Conservation (phyloP, 2,113 vertebrate species). For the Scatophagus argus region DNA sequence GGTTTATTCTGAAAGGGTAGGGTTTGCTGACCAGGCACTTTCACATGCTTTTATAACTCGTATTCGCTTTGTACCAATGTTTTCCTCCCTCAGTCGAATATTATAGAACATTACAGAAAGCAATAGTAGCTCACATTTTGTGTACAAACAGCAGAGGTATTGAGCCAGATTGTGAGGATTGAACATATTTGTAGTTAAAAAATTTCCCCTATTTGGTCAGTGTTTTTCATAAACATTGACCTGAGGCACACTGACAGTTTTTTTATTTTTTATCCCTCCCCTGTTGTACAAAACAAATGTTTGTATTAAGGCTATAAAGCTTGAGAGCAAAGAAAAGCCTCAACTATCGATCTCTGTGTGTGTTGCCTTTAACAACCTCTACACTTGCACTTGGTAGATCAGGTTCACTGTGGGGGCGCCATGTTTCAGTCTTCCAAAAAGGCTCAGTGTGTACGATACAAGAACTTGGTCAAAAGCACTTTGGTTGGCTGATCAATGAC, state of each 20-base stretch:
- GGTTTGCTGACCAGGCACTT: not conserved
- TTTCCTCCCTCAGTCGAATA: not conserved
- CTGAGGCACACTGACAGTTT: not conserved
- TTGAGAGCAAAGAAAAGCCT: not conserved
- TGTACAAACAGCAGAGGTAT: not conserved
- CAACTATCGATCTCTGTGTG: not conserved
- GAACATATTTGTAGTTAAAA: not conserved
- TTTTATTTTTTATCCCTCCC: not conserved
- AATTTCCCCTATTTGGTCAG: conserved; percentile 20
- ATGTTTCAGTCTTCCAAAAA: conserved; percentile 12
- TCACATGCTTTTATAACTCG: conserved; percentile 10
- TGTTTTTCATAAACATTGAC: not conserved
- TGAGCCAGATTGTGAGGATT: not conserved
- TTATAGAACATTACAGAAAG: not conserved
- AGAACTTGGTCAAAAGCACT: conserved; percentile 43
- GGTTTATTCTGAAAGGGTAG: conserved; percentile 8
- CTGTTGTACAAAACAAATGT: conserved; percentile 6
- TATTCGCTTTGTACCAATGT: conserved; percentile 4
- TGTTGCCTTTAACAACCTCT: not conserved
- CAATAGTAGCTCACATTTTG: not conserved
- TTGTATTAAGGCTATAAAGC: conserved; percentile 1
- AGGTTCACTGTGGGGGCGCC: not conserved
- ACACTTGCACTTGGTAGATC: conserved; percentile 8
- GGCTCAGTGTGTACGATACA: not conserved
- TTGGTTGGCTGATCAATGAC: conserved; percentile 41